These are phyloP conservation scores for Leucoptera coffeella DNA, from an alignment of 2,888 invertebrate species.

Conservation along the genomic window DNA sequence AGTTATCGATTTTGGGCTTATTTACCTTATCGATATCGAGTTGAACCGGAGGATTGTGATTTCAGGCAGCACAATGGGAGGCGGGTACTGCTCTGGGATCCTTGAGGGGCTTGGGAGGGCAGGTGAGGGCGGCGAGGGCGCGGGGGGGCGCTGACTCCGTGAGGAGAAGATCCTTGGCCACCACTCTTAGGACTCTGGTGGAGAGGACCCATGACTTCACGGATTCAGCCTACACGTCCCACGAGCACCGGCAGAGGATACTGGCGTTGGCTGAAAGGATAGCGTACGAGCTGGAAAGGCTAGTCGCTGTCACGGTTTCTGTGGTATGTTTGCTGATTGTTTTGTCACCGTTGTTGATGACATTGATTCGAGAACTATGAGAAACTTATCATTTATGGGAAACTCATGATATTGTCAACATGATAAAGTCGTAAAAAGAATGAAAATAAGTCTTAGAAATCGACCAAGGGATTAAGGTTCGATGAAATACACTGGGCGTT, in stretches of 20 bases:
- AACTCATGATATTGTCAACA: too few species aligned
- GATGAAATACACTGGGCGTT: too few species aligned
- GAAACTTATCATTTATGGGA: too few species aligned
- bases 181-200: constrained; percentile 83
- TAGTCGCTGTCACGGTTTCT: constrained; percentile 78
- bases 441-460: too few species aligned
- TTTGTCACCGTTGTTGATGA: too few species aligned
- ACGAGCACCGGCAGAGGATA: constrained; percentile 94
- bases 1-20: too few species aligned
- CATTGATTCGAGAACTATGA: too few species aligned
- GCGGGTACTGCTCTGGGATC: constrained; percentile 73
- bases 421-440: too few species aligned
- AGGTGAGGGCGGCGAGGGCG: constrained; percentile 75
- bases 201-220: constrained; percentile 98
- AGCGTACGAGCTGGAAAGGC: constrained; percentile 85
- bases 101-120: constrained; percentile 76
- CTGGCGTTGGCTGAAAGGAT: constrained; percentile 83
- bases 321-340: too few species aligned
- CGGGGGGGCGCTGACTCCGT: constrained; percentile 62
- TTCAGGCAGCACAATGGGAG: constrained; percentile 42
- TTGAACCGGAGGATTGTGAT: background rate
- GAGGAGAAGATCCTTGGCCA: constrained; percentile 71
- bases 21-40: background rate
- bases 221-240: constrained; percentile 97
- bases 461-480: too few species aligned